Evolutionary conservation across 1,140 invertebrate genomes (phyloP).

Genomic region (Calliopsis andreniformis): DNA sequence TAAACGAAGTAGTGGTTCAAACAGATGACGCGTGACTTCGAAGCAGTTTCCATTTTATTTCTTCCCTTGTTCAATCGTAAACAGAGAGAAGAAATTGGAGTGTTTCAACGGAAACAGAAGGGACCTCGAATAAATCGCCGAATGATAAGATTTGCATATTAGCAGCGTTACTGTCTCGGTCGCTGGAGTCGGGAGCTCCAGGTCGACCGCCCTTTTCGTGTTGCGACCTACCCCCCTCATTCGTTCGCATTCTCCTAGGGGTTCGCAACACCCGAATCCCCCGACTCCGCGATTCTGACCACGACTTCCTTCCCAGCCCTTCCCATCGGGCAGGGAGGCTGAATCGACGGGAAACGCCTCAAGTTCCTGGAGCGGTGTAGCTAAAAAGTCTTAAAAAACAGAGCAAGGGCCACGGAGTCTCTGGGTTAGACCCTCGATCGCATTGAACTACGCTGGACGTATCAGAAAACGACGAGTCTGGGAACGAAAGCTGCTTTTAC

Average conservation of each 20-base stretch:
- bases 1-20: no score
- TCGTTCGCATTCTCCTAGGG: conserved; percentile 62
- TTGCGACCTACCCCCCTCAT: conserved; percentile 57
- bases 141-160: conserved; percentile 73
- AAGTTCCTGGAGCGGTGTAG: conserved; percentile 35
- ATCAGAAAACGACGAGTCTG: conserved; percentile 50
- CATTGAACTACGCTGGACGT: conserved; percentile 27
- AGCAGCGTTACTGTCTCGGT: conserved; percentile 61
- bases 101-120: conserved; percentile 36
- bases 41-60: no score
- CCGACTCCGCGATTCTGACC: conserved; percentile 61
- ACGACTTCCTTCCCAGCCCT: conserved; percentile 64
- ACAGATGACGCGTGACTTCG: no score
- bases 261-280: conserved; percentile 44
- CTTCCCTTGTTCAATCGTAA: no score
- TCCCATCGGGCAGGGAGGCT: conserved; percentile 18
- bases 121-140: conserved; percentile 61
- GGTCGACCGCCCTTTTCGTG: conserved; percentile 68
- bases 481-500: conserved; percentile 27
- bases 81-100: background rate
- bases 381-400: conserved; percentile 56
- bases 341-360: conserved; percentile 55
- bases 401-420: background rate
- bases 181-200: conserved; percentile 29
- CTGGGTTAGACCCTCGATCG: conserved; percentile 8